Base-by-base conservation (phyloP, 2,888 invertebrate genomes). In the Lissocephala sabroskyi region DNA sequence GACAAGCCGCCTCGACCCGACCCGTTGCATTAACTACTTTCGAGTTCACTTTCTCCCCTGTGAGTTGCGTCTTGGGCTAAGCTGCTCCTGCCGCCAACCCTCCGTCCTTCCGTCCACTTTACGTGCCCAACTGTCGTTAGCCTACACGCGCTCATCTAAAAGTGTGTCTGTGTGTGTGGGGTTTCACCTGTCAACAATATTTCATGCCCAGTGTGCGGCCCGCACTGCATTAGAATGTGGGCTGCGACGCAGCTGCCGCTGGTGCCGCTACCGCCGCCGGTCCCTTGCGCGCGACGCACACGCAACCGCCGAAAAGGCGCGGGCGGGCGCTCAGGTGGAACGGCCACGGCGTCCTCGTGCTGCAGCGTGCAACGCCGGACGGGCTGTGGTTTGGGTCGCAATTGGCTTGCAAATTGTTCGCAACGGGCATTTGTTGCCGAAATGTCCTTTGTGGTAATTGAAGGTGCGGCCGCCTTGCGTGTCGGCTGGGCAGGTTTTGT, bases 161-260 rank as follows among this genome's bases (percentile, higher is more conserved):
- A 43, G 23, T 43, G 28, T 39, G 41, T 45, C 45, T 47, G 47
- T 40, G 13, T 18, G 16, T 37, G 49, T 30, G 32, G 46, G 53
- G 62, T 76, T 71, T 74, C 71, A 71, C 71, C 71, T 71, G 71
- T 76, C 71, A 76, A 56, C 77, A 59, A 71, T 71, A 74, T 70
- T 65, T 71, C 77, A 76, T 76, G 66, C 62, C 65, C 65, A 68
- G 65, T 68, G 77, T 68, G 65, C 29, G 37, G 18, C 17, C 18
- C 9, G 37, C 59, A 53, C 58, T 56, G 71, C 77, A 65, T 65
- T 76, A 68, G 65, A 73, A 65, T 55, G 68, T 53, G 45, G 42
- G 23, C 47, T 23, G 40, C 55, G 64, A 58, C 58, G 68, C 70
- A 68, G 70, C 74, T 73, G 73, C 56, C 53, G 28, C 36, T 35